phyloP scores from a whole-genome alignment of 1,140 invertebrate species.

The Drosophila kepulauana region DNA sequence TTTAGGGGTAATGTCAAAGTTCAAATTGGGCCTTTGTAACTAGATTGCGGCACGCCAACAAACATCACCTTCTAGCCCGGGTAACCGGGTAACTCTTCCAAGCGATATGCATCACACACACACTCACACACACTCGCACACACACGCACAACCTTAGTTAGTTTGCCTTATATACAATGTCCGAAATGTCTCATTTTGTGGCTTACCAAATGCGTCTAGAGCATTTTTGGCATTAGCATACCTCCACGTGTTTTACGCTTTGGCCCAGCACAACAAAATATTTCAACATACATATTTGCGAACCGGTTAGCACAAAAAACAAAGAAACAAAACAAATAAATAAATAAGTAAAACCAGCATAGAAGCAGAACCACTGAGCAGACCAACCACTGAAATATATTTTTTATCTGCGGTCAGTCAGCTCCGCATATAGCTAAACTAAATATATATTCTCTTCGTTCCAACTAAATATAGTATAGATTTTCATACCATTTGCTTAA shows the following conservation, averaged over 20 bases:
- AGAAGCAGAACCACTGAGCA: too few species aligned
- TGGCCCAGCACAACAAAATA: too few species aligned
- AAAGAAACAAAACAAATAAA: background rate
- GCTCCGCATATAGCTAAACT: background rate
- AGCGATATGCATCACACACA: conserved; percentile 37
- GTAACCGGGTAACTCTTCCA: conserved; percentile 35
- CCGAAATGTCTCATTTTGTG: conserved; percentile 9
- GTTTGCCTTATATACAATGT: conserved; percentile 10
- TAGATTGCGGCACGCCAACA: conserved; percentile 7
- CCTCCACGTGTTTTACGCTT: conserved; percentile 22
- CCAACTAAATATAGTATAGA: too few species aligned
- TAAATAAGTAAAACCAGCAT: too few species aligned
- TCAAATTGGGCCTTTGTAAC: conserved; percentile 22
- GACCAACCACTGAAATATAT: conserved; percentile 1
- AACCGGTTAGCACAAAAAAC: conserved; percentile 16
- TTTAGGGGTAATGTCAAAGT: conserved; percentile 45
- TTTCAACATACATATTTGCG: background rate
- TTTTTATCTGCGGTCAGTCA: too few species aligned
- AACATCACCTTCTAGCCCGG: background rate
- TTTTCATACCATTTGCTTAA: too few species aligned
- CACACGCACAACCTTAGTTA: too few species aligned
- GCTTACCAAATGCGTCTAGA: conserved; percentile 38
- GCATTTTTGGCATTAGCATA: conserved; percentile 26
- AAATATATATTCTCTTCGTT: too few species aligned
- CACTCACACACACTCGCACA: background rate